These are phyloP conservation scores for Sinocyclocheilus grahami DNA, from an alignment of 2,113 vertebrate species.

Conservation along the genomic window DNA sequence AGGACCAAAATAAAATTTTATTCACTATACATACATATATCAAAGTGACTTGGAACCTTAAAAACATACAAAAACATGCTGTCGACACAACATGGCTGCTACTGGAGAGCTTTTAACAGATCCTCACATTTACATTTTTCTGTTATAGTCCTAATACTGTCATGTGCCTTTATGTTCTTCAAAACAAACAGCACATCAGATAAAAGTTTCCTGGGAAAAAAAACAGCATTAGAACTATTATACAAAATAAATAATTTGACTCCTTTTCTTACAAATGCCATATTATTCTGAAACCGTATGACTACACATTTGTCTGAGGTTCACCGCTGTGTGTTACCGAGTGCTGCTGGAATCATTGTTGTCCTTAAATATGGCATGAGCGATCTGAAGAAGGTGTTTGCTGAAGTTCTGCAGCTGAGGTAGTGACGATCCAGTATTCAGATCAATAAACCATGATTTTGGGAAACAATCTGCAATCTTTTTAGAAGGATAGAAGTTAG, in stretches of 20 bases:
- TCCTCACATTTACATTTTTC: conserved; percentile 81
- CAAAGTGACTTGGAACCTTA: not conserved
- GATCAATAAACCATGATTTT: conserved; percentile 79
- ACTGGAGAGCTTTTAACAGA: conserved; percentile 62
- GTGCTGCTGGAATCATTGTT: conserved; percentile 60
- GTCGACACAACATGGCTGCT: not conserved
- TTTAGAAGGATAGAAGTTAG: conserved; percentile 35
- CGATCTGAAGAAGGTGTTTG: conserved; percentile 80
- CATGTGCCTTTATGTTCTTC: conserved; percentile 80
- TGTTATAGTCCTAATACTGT: conserved; percentile 75
- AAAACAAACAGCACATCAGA: conserved; percentile 81
- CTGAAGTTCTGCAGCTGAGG: conserved; percentile 83
- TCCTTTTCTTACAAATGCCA: too few species aligned
- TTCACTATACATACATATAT: conserved; percentile 21
- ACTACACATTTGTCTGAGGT: too few species aligned
- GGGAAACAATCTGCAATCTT: conserved; percentile 83
- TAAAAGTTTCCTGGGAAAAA: conserved; percentile 76
- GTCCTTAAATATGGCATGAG: conserved; percentile 70
- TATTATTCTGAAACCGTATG: too few species aligned
- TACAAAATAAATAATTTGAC: too few species aligned
- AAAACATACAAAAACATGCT: not conserved
- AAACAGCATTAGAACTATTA: not conserved
- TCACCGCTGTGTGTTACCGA: conserved; percentile 57
- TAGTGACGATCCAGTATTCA: conserved; percentile 70
- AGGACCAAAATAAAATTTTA: conserved; percentile 13